phyloP scores from a whole-genome alignment of 2,797 vertebrate genomes.

The Ctenochaetus hawaiiensis region DNA sequence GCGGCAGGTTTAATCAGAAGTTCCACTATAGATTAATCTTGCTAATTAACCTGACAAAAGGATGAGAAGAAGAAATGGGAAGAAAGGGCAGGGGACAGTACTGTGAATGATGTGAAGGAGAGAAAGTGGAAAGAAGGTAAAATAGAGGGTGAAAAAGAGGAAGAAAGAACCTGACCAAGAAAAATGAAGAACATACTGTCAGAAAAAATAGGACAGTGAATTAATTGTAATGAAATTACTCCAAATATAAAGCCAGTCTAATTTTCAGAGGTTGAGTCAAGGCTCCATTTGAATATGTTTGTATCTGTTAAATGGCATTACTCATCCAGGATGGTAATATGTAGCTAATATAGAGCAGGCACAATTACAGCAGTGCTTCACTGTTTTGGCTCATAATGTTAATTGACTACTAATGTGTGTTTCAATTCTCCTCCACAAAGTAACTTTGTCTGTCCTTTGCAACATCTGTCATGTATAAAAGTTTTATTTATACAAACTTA shows the following conservation, averaged over 20 bases:
- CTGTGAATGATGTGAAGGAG: slow-evolving; percentile 49
- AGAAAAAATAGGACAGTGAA: slow-evolving; percentile 41
- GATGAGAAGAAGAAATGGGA: slow-evolving; percentile 33
- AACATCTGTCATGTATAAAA: not conserved
- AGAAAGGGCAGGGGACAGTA: slow-evolving; percentile 6
- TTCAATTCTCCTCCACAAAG: slow-evolving; percentile 5
- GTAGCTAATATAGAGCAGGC: not conserved
- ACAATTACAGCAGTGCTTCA: not conserved
- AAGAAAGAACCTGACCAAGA: slow-evolving; percentile 34
- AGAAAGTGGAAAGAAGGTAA: slow-evolving; percentile 25
- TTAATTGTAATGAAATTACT: slow-evolving; percentile 32
- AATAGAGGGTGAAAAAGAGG: slow-evolving; percentile 28
- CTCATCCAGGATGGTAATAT: not conserved
- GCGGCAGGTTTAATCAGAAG: slow-evolving; percentile 71
- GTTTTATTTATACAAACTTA: not conserved
- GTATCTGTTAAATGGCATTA: slow-evolving; percentile 25
- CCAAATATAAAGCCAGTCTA: not conserved
- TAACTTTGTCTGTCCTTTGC: not conserved
- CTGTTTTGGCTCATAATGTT: not conserved
- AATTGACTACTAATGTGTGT: not conserved
- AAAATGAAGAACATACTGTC: slow-evolving; percentile 31
- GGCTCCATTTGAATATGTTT: slow-evolving; percentile 21
- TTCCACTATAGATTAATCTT: slow-evolving; percentile 74
- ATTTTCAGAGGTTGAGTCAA: slow-evolving; percentile 24
- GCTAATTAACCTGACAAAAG: slow-evolving; percentile 80